Evolutionary conservation across 2,113 vertebrate genomes (phyloP), one percentile per base, ranked within the genome.

Genomic region (Macaca nemestrina): DNA sequence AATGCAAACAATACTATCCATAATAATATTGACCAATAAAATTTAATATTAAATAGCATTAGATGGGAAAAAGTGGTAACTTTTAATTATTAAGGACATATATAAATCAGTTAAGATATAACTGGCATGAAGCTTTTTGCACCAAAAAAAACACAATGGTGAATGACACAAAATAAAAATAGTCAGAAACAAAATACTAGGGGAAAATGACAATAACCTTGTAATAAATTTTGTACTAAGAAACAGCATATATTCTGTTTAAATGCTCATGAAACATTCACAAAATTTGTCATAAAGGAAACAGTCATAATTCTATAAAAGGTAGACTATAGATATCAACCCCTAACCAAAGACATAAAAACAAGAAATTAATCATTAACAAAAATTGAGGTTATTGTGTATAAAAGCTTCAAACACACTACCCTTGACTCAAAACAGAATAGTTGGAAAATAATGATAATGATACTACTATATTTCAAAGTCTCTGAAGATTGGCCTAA

Each of bases 341-440:
- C 80, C 81, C 20, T 75, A 87, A 91, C 22, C 45, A 93, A 72
- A 50, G 82, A 22, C 79, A 55, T 68, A 68, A 92, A 97, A 95
- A 93, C 40, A 20, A 61, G 35, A 92, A 89, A 94, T 35, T 35
- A 70, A 89, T 13, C 17, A 55, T 55, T 55, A 55, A 55, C 6
- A 55, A 88, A 95, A 86, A 23, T 61, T 61, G 59, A 61, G 52
- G 17, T 55, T 55, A 80, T 8, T 55, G 50, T 72, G 32, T 88
- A 55, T 50, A 88, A 88, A 95, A 95, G 27, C 38, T 18, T 91
- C 55, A 67, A 45, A 35, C 30, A 52, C 23, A 79, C 13, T 73
- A 81, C 8, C 30, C 16, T 79, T 84, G 72, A 73, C 38, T 96
- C 61, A 75, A 78, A 83, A 84, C 23, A 79, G 17, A 52, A 75